These are phyloP conservation scores for Oxygymnocypris stewartii DNA, from an alignment of 2,113 vertebrate genomes.

Conservation along the genomic window DNA sequence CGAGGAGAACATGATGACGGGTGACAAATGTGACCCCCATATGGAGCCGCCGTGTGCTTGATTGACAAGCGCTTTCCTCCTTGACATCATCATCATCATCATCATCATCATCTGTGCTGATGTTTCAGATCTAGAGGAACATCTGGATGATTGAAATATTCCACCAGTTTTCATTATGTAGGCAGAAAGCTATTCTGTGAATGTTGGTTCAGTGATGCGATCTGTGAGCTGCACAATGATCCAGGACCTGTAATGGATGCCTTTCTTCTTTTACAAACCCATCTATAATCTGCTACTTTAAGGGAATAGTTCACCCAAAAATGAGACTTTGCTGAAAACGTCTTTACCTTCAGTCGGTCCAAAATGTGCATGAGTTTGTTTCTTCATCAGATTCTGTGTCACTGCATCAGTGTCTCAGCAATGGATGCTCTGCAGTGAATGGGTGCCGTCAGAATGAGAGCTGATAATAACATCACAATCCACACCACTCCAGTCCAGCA, in stretches of 20 bases:
- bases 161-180: background rate
- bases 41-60: background rate
- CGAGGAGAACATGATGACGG: background rate
- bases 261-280: background rate
- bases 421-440: too few relatives aligned
- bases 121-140: background rate
- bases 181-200: background rate
- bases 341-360: too few relatives aligned
- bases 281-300: background rate
- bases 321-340: too few relatives aligned
- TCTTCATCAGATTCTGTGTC: too few relatives aligned
- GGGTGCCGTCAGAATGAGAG: too few relatives aligned
- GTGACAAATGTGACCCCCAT: background rate
- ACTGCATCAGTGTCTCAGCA: too few relatives aligned
- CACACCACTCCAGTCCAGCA: too few relatives aligned
- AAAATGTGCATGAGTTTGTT: too few relatives aligned
- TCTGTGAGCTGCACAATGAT: background rate
- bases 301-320: background rate
- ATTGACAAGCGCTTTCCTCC: background rate
- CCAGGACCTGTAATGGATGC: background rate
- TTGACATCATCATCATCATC: background rate
- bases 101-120: background rate
- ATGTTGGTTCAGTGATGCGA: background rate
- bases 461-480: too few relatives aligned
- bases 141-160: background rate